Percentiles rank a stretch among this genome's conserved stretches.
Evolutionary conservation across 2,888 invertebrate species (phyloP).

Genomic region (Conchocele bisecta): DNA sequence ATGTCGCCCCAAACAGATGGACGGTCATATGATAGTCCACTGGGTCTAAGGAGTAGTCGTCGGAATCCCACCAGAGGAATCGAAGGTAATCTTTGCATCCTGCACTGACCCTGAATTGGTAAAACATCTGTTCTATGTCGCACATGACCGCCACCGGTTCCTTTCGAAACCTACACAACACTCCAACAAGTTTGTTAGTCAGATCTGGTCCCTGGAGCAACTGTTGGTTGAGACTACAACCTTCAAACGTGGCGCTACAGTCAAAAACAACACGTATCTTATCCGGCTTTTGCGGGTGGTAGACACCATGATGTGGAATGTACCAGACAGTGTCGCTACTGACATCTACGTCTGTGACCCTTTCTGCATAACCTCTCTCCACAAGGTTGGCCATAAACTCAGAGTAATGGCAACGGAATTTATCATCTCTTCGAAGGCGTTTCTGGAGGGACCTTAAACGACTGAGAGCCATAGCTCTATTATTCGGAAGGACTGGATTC

Average conservation of each 20-base stretch:
- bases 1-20: constrained; percentile 52
- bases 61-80: constrained; percentile 59
- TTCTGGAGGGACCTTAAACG: constrained; percentile 11
- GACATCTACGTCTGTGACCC: constrained; percentile 1
- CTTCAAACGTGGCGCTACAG: constrained; percentile 35
- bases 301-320: constrained; percentile 40
- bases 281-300: constrained; percentile 13
- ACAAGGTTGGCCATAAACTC: constrained; percentile 13
- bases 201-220: constrained; percentile 50
- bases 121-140: constrained; percentile 60
- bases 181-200: constrained; percentile 47
- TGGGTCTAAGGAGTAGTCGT: constrained; percentile 14
- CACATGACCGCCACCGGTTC: constrained; percentile 47
- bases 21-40: constrained; percentile 49
- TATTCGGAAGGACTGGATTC: constrained; percentile 16
- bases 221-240: constrained; percentile 21
- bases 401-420: constrained; percentile 10
- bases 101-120: constrained; percentile 43
- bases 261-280: constrained; percentile 48
- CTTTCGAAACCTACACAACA: constrained; percentile 47
- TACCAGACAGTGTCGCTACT: constrained; percentile 19
- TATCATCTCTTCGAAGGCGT: constrained; percentile 1
- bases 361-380: constrained; percentile 13
- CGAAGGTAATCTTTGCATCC: constrained; percentile 43
- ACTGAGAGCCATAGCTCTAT: constrained; percentile 17